Conservation (phyloP, 2,797 vertebrate genomes). For the Sciurus carolinensis region DNA sequence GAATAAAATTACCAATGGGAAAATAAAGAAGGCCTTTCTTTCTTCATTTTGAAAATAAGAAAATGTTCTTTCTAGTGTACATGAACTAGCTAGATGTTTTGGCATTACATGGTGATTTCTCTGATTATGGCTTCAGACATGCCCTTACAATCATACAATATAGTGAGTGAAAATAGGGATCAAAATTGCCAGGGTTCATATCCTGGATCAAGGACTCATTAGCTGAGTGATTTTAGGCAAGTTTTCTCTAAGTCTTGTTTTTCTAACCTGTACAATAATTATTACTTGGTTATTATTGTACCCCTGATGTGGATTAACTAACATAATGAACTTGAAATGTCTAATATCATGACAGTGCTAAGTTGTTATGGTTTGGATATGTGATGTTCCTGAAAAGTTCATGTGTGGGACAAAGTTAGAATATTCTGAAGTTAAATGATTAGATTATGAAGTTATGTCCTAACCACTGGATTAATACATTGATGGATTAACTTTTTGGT, state of each 20-base stretch:
- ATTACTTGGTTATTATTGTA: background rate
- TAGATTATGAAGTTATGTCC: too few species aligned
- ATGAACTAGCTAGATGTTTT: background rate
- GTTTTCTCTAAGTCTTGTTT: background rate
- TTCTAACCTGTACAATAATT: background rate
- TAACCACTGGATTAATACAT: too few species aligned
- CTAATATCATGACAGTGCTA: background rate
- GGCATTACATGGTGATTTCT: background rate
- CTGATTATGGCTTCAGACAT: background rate
- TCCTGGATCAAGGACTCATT: background rate
- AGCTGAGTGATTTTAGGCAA: background rate
- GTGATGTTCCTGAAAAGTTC: too few species aligned
- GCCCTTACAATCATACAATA: background rate
- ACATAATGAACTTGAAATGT: background rate
- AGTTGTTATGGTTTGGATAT: too few species aligned
- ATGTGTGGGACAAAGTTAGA: too few species aligned
- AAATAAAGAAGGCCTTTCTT: background rate
- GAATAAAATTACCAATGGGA: background rate
- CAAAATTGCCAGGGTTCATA: background rate
- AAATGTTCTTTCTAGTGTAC: background rate
- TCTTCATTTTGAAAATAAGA: background rate
- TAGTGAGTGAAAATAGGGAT: background rate
- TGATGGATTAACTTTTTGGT: too few species aligned
- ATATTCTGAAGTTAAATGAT: too few species aligned
- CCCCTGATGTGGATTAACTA: background rate